Conservation (phyloP, 2,888 invertebrate species). For the Synergus japonicus region DNA sequence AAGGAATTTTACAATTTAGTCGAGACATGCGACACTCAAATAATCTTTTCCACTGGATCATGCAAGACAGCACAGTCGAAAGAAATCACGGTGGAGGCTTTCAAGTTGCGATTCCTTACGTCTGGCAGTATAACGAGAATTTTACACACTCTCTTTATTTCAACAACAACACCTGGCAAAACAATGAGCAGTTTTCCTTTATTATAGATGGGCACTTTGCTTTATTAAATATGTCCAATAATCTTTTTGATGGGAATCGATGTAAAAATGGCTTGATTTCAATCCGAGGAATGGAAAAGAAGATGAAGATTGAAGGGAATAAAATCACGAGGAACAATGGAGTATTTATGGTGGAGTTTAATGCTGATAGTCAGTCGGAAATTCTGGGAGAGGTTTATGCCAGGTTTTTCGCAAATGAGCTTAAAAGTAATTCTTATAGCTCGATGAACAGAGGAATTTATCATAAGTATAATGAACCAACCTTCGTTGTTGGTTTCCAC, state of each 20-base stretch:
- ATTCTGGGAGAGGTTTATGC: conserved; percentile 92
- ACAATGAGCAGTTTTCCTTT: conserved; percentile 91
- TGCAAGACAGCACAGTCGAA: conserved; percentile 92
- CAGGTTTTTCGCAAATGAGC: conserved; percentile 86
- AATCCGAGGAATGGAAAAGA: conserved; percentile 97
- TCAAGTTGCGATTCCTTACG: conserved; percentile 89
- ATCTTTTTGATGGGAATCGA: conserved; percentile 89
- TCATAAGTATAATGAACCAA: conserved; percentile 79
- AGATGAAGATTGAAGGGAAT: conserved; percentile 90
- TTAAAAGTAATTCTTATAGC: conserved; percentile 84
- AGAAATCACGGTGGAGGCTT: conserved; percentile 93
- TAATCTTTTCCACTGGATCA: conserved; percentile 96
- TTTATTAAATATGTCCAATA: conserved; percentile 90
- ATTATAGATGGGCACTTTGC: conserved; percentile 96
- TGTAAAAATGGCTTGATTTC: conserved; percentile 90
- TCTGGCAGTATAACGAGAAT: conserved; percentile 97
- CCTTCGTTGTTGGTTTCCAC: conserved; percentile 92
- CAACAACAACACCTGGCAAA: conserved; percentile 91
- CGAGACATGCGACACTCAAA: conserved; percentile 96
- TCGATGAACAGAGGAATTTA: conserved; percentile 70
- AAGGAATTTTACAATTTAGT: conserved; percentile 92
- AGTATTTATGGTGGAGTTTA: conserved; percentile 90
- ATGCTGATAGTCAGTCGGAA: conserved; percentile 94
- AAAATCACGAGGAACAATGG: conserved; percentile 89
- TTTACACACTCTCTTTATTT: conserved; percentile 94